Evolutionary conservation across 2,888 invertebrate species (phyloP).

Genomic region (Drosophila emarginata): DNA sequence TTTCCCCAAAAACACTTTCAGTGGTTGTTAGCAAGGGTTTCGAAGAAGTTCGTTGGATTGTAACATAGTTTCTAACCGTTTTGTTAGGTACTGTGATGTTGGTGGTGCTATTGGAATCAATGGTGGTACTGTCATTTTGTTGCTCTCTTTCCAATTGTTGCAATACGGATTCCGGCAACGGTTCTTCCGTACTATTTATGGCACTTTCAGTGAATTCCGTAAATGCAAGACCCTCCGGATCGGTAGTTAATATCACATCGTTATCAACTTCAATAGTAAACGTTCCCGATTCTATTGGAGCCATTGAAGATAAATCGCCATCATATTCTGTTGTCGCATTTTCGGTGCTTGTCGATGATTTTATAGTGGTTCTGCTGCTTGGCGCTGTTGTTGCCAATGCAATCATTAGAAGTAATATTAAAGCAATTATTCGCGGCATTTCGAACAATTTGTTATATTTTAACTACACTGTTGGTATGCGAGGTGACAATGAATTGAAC

Average conservation of each 20-base stretch:
- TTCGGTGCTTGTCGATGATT: neutral
- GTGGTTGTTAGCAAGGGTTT: neutral
- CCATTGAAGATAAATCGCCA: neutral
- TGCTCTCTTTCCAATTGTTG: slow-evolving; percentile 38
- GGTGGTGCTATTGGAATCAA: neutral
- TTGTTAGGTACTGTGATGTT: neutral
- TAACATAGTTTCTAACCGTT: neutral
- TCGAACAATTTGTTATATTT: slow-evolving; percentile 8
- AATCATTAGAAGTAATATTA: neutral
- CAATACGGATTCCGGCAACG: slow-evolving; percentile 53
- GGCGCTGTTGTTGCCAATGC: slow-evolving; percentile 8
- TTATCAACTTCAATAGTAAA: slow-evolving; percentile 44
- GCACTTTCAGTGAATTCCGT: slow-evolving; percentile 30
- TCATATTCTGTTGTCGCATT: slow-evolving; percentile 7
- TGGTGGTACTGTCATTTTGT: neutral
- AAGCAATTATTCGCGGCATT: slow-evolving; percentile 49
- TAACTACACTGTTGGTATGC: slow-evolving; percentile 33
- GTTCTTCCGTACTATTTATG: slow-evolving; percentile 44
- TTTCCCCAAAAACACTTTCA: neutral
- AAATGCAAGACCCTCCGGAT: slow-evolving; percentile 36
- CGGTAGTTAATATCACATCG: slow-evolving; percentile 50
- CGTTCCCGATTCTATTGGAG: slow-evolving; percentile 22
- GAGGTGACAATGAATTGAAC: slow-evolving; percentile 61
- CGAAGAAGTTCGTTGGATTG: neutral
- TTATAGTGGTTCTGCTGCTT: neutral